phyloP scores from a whole-genome alignment of 2,888 invertebrate species.

The Yponomeuta malinellus region DNA sequence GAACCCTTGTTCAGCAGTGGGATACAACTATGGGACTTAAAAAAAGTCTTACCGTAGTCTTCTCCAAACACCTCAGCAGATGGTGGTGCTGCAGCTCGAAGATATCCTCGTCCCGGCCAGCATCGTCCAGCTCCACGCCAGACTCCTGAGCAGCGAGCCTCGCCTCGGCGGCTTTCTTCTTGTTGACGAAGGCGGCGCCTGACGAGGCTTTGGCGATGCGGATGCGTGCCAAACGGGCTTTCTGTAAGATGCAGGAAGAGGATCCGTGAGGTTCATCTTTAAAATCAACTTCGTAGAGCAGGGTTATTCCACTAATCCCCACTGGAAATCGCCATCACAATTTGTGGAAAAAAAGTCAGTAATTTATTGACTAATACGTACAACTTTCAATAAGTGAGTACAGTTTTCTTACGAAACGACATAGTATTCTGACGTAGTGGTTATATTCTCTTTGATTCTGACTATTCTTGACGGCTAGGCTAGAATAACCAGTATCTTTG shows the following conservation, averaged over 20 bases:
- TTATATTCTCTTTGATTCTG: no score
- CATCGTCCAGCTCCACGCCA: constrained; percentile 93
- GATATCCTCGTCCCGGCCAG: constrained; percentile 94
- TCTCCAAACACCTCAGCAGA: constrained; percentile 96
- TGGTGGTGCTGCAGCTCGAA: constrained; percentile 99
- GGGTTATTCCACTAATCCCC: no score
- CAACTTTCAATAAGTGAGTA: no score
- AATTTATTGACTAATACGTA: no score
- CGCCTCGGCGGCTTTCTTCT: constrained; percentile 99
- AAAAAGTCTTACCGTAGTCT: constrained; percentile 85
- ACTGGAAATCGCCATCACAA: no score
- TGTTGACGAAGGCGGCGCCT: constrained; percentile 97
- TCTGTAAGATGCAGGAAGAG: constrained; percentile 76
- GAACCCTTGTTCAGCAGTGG: no score
- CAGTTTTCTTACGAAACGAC: no score
- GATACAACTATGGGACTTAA: no score
- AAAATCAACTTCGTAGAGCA: background rate
- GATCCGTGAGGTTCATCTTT: background rate
- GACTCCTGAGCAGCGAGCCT: constrained; percentile 94
- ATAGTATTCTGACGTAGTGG: no score
- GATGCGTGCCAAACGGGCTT: constrained; percentile 98
- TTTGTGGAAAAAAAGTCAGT: no score
- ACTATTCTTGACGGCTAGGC: no score
- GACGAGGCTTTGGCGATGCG: constrained; percentile 99
- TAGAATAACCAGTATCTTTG: no score